These are phyloP conservation scores for Caenorhabditis sp. DNA, from an alignment of 2,888 invertebrate species.

Conservation along the genomic window DNA sequence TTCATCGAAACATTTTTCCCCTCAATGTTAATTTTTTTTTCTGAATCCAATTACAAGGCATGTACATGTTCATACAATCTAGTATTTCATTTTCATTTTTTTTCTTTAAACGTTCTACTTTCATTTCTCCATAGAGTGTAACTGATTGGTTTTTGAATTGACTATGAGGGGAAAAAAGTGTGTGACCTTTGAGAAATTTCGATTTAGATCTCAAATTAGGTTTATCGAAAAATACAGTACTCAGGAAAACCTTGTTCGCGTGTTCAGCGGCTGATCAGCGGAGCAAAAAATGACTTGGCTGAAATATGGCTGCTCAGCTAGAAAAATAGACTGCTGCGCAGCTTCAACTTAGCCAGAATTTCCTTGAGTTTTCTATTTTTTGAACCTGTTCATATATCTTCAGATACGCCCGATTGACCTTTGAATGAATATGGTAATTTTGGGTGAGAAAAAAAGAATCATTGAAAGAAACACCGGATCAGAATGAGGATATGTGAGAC, in stretches of 20 bases:
- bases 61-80: neutral
- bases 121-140: neutral
- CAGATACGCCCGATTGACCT: neutral
- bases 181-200: neutral
- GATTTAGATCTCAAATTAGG: too few relatives aligned
- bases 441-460: neutral
- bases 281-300: too few relatives aligned
- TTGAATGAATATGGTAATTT: conserved; percentile 1
- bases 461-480: neutral
- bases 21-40: too few relatives aligned
- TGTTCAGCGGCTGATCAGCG: too few relatives aligned
- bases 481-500: neutral
- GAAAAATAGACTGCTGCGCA: too few relatives aligned
- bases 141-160: neutral
- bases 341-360: too few relatives aligned
- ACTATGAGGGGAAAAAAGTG: neutral
- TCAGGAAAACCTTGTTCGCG: too few relatives aligned
- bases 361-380: too few relatives aligned
- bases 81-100: neutral
- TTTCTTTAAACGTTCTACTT: neutral
- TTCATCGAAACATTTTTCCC: too few relatives aligned
- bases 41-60: neutral
- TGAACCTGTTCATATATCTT: neutral
- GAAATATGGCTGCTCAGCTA: too few relatives aligned
- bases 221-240: too few relatives aligned